phyloP scores from a whole-genome alignment of 2,888 invertebrate species.

The Troilus luridus region DNA sequence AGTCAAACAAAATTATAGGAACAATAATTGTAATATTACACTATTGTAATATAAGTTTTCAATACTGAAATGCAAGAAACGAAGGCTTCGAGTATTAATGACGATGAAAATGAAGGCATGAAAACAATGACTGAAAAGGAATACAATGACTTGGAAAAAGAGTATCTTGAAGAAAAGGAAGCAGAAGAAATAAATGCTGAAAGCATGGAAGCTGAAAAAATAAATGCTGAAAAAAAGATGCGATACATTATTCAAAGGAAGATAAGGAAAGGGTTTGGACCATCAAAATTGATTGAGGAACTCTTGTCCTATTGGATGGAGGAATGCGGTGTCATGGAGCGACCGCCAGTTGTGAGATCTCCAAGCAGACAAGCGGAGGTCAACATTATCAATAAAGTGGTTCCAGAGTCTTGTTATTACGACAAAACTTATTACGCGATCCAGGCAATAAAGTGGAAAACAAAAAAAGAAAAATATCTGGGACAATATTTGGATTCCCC shows the following conservation, averaged over 20 bases:
- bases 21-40: no score
- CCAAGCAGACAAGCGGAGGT: neutral
- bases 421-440: neutral
- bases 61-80: neutral
- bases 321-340: neutral
- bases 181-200: neutral
- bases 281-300: neutral
- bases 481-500: neutral
- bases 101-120: neutral
- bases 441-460: conserved; percentile 12
- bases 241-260: neutral
- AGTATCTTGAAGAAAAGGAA: neutral
- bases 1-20: neutral
- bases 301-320: neutral
- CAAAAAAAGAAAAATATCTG: neutral
- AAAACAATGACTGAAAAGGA: neutral
- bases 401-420: neutral
- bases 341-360: neutral
- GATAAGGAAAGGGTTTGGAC: neutral
- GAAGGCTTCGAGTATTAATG: neutral
- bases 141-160: neutral
- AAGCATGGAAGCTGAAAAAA: neutral
- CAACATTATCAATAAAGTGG: neutral
- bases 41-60: no score
- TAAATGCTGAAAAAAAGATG: neutral